A percentile compares a stretch with the other conserved stretches of the same genome.
phyloP scores from a whole-genome alignment of 2,888 invertebrate species.

The Apamea anceps region DNA sequence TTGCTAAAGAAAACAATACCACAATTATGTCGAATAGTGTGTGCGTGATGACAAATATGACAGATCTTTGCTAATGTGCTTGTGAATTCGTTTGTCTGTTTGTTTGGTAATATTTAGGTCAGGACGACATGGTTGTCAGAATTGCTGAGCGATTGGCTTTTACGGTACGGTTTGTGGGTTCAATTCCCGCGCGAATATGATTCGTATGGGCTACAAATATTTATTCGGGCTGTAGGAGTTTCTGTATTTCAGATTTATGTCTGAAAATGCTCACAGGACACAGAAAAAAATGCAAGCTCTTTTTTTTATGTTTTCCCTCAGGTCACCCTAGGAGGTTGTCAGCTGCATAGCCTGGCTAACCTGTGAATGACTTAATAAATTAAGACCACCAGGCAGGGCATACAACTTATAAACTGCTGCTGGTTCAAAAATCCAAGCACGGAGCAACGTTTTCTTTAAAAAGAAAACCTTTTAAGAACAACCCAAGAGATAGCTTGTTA shows the following conservation, averaged over 20 bases:
- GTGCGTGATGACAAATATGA: constrained; percentile 3
- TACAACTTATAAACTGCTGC: not conserved
- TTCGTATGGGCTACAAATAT: not conserved
- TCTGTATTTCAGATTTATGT: not conserved
- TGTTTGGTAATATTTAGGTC: not conserved
- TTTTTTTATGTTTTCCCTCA: not conserved
- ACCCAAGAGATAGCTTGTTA: not conserved
- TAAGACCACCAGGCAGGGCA: not conserved
- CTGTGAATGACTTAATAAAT: not conserved
- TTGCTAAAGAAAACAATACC: constrained; percentile 38
- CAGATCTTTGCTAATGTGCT: not conserved
- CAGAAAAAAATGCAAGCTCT: not conserved
- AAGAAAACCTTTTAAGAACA: not conserved
- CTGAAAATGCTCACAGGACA: not conserved
- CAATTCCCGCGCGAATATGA: too few relatives aligned
- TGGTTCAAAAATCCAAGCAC: not conserved
- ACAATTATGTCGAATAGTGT: constrained; percentile 14
- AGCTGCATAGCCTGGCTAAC: not conserved
- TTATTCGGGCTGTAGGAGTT: not conserved
- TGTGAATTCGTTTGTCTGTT: not conserved
- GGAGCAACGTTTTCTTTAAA: not conserved
- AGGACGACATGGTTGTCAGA: not conserved
- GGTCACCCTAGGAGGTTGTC: not conserved
- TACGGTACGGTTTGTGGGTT: not conserved
- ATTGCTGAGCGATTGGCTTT: not conserved